Base-by-base conservation (phyloP, 2,888 invertebrate species). In the Catocala sponsa region DNA sequence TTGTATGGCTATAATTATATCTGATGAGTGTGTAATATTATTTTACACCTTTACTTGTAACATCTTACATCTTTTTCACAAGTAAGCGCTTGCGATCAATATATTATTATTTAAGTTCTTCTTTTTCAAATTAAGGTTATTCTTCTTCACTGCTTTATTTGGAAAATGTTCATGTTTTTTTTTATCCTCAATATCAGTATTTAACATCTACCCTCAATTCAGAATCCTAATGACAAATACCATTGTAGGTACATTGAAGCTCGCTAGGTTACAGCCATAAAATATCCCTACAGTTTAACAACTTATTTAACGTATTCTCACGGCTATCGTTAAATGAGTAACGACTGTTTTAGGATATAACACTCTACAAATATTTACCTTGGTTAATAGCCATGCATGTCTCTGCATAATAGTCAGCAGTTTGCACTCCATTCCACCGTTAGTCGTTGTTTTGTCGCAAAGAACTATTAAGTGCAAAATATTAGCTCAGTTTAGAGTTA, bases 361-460 rank as follows among this genome's bases (percentile, higher is more conserved):
- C 33, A 47, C 52, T 52, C 13, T 9, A 38, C 47, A 52, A 58
- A 58, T 42, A 52, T 58, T 58, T 47, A 46, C 12, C 38, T 47
- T 46, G 25, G 41, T 32, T 52, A 25, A 52, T 52, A 11, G 41
- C 12, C 52, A n/a, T 38, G 35, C 57, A 46, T 58, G 38, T 44
- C 51, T 12, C 15, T 25, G 50, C 57, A 51, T 51, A 57, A 35
- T 50, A 33, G n/a, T 33, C 10, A 48, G n/a, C 12, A 42, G 5
- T 32, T 33, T 13, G 42, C 10, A 13, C 13, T n/a, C 12, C 11
- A 9, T 1, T 41, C 32, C 12, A 42, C 43, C 49, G 15, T 38
- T 38, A 44, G 15, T 51, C 25, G 35, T 50, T 46, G 11, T 49
- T 43, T 43, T 33, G n/a, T 32, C 25, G 12, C 4, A 47, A 47